Base-by-base conservation (phyloP, 1,140 invertebrate genomes). In the Caenorhabditis brenneri region DNA sequence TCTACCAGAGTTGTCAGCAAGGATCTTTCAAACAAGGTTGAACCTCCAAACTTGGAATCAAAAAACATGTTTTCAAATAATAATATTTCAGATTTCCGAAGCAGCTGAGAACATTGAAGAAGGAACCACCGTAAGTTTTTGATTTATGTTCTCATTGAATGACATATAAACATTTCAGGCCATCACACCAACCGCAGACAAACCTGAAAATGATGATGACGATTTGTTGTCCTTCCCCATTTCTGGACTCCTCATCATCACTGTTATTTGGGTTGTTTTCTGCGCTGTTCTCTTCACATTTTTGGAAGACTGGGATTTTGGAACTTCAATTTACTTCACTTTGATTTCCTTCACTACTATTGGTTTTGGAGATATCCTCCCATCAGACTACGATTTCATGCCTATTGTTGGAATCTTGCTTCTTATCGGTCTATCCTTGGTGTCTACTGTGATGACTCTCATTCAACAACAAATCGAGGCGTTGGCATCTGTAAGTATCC, bases 381-480 rank as follows among this genome's bases (percentile, higher is more conserved):
- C 84, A 42, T 51, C 55, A 19, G 80, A 85, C 12, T 82, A 79
- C 42, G 58, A 58, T 39, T 81, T 74, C 80, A 85, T 85, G 55
- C 53, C 42, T 15, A 53, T 81, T n/a, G 58, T 81, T 48, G 84
- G 69, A 48, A 27, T 85, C 22, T 27, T 85, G 22, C 79, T 85
- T 60, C 53, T 85, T 39, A 74, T 85, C 48, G 84, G 84, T n/a
- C 78, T 85, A n/a, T 53, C 84, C 39, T 48, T 85, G 48, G 84
- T 85, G 12, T 85, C 84, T 6, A 85, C 84, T 42, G 80, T 81
- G 7, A 55, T 85, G 33, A 85, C 51, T 16, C 33, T 85, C 16
- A 85, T 85, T 36, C 84, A 85, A 74, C 79, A 85, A 31, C 84
- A 85, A 58, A 85, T 85, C 39, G 84, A 85, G 31, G 84, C 79